These are phyloP conservation scores for Sardinella longiceps DNA, from an alignment of 2,797 vertebrate genomes.

Conservation along the genomic window DNA sequence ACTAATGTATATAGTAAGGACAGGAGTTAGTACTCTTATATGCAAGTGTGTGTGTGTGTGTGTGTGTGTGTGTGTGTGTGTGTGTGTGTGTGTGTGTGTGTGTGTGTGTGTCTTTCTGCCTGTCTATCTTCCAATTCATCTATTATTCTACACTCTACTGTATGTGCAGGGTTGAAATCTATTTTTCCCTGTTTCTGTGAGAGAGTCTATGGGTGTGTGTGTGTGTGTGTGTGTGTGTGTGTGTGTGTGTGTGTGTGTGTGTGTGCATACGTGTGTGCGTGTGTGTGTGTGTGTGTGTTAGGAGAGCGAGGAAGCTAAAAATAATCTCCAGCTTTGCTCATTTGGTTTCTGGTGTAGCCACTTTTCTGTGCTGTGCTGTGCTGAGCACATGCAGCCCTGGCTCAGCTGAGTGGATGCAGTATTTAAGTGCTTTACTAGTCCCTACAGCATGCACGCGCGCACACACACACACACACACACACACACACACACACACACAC, in stretches of 20 bases:
- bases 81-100: conserved; percentile 6
- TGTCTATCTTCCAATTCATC: background rate
- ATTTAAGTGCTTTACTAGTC: conserved; percentile 6
- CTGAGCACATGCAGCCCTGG: background rate
- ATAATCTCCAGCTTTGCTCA: conserved; percentile 14
- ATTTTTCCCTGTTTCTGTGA: too few species aligned
- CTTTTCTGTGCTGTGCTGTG: background rate
- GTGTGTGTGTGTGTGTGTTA: background rate
- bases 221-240: too few species aligned
- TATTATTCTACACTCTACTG: too few species aligned
- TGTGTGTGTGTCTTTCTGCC: too few species aligned
- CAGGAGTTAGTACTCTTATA: too few species aligned
- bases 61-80: conserved; percentile 4
- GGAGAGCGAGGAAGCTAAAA: background rate
- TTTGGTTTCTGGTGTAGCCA: background rate
- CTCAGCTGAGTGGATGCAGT: conserved; percentile 1
- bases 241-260: too few species aligned
- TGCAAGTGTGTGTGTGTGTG: background rate
- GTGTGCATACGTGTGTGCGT: background rate
- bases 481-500: too few species aligned
- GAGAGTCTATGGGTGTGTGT: too few species aligned
- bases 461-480: too few species aligned
- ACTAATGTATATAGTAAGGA: too few species aligned
- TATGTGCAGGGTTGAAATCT: too few species aligned
- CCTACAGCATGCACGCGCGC: too few species aligned